Evolutionary conservation across 2,888 invertebrate genomes (phyloP).

Genomic region (Choristoneura rosaceana): DNA sequence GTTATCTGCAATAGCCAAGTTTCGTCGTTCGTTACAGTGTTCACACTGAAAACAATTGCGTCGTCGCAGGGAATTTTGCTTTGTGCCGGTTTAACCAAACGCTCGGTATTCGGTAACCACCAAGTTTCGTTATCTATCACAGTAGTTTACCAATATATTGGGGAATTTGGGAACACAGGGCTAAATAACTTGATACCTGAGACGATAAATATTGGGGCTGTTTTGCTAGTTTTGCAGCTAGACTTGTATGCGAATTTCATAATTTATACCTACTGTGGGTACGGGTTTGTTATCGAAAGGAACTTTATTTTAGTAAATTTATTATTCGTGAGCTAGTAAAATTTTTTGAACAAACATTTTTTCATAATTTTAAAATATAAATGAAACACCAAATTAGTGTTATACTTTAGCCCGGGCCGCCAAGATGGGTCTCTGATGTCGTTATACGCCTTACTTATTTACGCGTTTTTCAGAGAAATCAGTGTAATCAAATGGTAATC

Average conservation of each 20-base stretch:
- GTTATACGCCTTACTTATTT: too few relatives aligned
- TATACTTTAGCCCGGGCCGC: too few relatives aligned
- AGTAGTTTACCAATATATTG: constrained; percentile 40
- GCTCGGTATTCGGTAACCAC: constrained; percentile 33
- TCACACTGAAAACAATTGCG: constrained; percentile 36
- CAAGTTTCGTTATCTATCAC: constrained; percentile 42
- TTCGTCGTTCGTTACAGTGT: constrained; percentile 32
- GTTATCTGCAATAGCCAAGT: constrained; percentile 39
- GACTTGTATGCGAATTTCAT: background rate
- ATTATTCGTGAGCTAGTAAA: too few relatives aligned
- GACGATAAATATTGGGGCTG: background rate
- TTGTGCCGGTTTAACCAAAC: constrained; percentile 39
- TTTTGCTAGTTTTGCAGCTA: background rate
- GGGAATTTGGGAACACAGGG: constrained; percentile 25
- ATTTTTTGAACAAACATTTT: too few relatives aligned
- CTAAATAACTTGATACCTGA: constrained; percentile 16
- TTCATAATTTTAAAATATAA: too few relatives aligned
- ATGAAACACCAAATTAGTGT: too few relatives aligned
- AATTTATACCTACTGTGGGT: too few relatives aligned
- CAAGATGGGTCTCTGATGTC: too few relatives aligned
- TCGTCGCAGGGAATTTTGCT: constrained; percentile 35
- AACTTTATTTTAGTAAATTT: too few relatives aligned
- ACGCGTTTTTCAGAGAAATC: too few relatives aligned
- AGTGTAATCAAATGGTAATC: too few relatives aligned
- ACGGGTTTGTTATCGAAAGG: too few relatives aligned